These are phyloP conservation scores for Mesembrinibis cayennensis DNA, from an alignment of 2,113 vertebrate species.

Conservation along the genomic window DNA sequence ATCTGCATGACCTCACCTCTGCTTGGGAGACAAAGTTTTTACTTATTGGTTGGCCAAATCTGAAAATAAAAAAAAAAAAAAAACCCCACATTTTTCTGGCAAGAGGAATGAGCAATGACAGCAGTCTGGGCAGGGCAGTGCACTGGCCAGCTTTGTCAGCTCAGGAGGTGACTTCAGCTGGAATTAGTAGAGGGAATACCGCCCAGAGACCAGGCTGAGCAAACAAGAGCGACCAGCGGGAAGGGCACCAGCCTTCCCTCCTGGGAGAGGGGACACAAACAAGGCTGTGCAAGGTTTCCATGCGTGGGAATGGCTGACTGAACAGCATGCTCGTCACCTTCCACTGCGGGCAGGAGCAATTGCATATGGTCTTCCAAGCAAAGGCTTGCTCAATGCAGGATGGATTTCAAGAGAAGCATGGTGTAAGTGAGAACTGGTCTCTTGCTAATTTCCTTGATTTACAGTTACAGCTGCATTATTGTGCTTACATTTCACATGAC, in stretches of 20 bases:
- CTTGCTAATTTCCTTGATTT: not conserved
- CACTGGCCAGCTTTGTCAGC: slow-evolving; percentile 38
- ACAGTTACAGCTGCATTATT: not conserved
- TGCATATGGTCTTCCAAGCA: not conserved
- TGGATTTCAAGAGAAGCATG: not conserved
- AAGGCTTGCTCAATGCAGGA: not conserved
- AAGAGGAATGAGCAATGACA: slow-evolving; percentile 49
- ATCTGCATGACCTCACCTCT: slow-evolving; percentile 60
- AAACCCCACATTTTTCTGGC: not conserved
- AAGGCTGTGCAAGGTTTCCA: not conserved
- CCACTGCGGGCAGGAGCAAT: accelerated
- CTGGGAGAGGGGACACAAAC: not conserved
- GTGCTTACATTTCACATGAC: not conserved
- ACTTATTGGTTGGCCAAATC: slow-evolving; percentile 50
- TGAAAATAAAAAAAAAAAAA: not conserved
- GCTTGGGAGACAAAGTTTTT: slow-evolving; percentile 56
- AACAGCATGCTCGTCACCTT: not conserved
- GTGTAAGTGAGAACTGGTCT: not conserved
- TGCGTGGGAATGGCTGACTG: not conserved
- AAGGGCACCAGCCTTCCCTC: not conserved
- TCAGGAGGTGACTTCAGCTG: slow-evolving; percentile 63
- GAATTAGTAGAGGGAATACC: slow-evolving; percentile 55
- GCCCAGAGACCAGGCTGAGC: not conserved
- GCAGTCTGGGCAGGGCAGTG: slow-evolving; percentile 31
- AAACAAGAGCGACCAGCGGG: not conserved